These are phyloP conservation scores for Anolis carolinensis DNA, from an alignment of 2,113 vertebrate genomes.

Conservation along the genomic window DNA sequence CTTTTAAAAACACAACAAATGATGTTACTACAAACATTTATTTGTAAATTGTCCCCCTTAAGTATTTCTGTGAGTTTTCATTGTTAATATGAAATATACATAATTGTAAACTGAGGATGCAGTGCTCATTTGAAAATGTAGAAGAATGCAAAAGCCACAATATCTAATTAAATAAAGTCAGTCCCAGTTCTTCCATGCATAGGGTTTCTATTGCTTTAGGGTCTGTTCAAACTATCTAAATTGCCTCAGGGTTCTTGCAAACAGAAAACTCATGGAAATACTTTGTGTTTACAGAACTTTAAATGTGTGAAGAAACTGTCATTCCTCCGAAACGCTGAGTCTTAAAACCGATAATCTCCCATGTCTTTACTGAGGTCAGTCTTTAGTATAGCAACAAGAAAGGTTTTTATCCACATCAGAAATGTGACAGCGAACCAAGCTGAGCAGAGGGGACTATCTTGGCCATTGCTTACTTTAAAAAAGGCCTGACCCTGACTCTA, in stretches of 20 bases:
- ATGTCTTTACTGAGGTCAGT: neutral
- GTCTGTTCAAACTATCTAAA: neutral
- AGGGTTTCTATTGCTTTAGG: neutral
- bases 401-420: neutral
- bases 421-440: neutral
- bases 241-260: neutral
- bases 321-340: neutral
- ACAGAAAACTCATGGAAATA: neutral
- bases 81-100: slow-evolving; percentile 44
- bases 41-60: neutral
- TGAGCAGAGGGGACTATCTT: neutral
- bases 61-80: slow-evolving; percentile 1
- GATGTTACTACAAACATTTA: slow-evolving; percentile 3
- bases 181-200: slow-evolving; percentile 27
- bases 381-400: neutral
- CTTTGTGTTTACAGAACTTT: neutral
- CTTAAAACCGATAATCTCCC: neutral
- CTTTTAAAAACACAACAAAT: slow-evolving; percentile 45
- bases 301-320: neutral
- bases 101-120: slow-evolving; percentile 53
- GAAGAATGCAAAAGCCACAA: slow-evolving; percentile 35
- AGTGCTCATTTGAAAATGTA: slow-evolving; percentile 1
- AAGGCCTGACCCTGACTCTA: neutral
- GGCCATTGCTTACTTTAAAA: neutral
- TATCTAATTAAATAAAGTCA: slow-evolving; percentile 42